Evolutionary conservation across 2,113 vertebrate species (phyloP).

Genomic region (Mastomys natalensis): DNA sequence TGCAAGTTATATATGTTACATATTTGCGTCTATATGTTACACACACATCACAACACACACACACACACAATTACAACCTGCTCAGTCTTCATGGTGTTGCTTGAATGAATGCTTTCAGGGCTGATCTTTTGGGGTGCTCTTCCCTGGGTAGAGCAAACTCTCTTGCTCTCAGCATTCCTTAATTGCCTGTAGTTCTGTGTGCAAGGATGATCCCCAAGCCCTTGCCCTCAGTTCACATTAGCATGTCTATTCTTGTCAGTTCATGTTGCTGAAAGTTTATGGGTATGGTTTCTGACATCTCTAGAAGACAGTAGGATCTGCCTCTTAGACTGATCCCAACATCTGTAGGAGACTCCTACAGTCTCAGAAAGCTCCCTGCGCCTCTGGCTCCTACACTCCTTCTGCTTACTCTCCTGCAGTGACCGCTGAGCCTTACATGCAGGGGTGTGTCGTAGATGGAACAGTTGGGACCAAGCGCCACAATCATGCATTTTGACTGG

Average conservation of each 20-base stretch:
- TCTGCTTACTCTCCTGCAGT: not conserved
- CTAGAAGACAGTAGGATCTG: not conserved
- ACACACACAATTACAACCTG: not conserved
- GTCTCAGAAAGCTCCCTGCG: not conserved
- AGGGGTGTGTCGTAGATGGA: not conserved
- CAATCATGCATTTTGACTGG: too few species aligned
- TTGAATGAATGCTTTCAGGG: not conserved
- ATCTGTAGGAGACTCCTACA: not conserved
- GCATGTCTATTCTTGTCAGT: not conserved
- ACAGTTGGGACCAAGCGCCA: not conserved
- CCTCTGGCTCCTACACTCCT: too few species aligned
- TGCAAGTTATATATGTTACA: too few species aligned
- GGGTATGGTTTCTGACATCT: not conserved
- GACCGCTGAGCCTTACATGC: not conserved
- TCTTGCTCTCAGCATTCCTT: not conserved
- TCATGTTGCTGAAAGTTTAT: not conserved
- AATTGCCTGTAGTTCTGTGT: not conserved
- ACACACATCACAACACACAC: not conserved
- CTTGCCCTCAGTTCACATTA: not conserved
- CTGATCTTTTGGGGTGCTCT: not conserved
- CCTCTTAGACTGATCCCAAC: too few species aligned
- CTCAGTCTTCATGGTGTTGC: not conserved
- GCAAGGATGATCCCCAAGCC: not conserved
- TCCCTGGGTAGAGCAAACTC: not conserved
- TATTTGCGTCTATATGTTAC: not conserved